Conservation (phyloP, 2,888 invertebrate genomes). For the Junonia oenone region DNA sequence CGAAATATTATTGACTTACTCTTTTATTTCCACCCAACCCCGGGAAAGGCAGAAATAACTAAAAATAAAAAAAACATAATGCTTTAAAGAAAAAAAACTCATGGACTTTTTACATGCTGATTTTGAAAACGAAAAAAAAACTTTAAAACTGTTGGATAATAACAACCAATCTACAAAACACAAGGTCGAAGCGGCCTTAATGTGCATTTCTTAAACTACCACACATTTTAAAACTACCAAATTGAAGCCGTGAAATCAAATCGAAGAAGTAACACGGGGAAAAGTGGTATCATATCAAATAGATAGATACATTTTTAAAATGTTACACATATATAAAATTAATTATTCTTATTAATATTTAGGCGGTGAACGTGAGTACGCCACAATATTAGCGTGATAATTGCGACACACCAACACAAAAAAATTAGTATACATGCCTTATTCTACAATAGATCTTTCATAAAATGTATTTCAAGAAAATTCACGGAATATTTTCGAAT, state of each 20-base stretch:
- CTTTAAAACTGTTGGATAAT: not conserved
- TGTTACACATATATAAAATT: not conserved
- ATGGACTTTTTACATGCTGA: conserved; percentile 11
- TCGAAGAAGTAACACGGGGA: not conserved
- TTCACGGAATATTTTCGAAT: not conserved
- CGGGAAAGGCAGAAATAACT: conserved; percentile 68
- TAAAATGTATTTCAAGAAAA: conserved; percentile 49
- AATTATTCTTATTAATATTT: not conserved
- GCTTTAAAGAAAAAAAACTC: conserved; percentile 22
- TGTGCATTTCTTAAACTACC: not conserved
- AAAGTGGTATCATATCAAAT: not conserved
- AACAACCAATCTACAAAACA: not conserved
- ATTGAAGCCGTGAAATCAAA: not conserved
- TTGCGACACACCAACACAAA: conserved; percentile 19
- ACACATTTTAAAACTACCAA: not conserved
- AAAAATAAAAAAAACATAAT: conserved; percentile 59
- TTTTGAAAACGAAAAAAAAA: not conserved
- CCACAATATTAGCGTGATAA: conserved; percentile 17
- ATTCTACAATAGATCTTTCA: conserved; percentile 38
- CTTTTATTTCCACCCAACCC: conserved; percentile 66
- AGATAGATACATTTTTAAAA: not conserved
- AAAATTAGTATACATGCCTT: conserved; percentile 46
- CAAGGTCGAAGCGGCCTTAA: not conserved
- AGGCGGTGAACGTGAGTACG: conserved; percentile 10
- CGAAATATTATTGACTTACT: conserved; percentile 64